These are phyloP conservation scores for Taphrorychus bicolor DNA, from an alignment of 2,888 invertebrate genomes.

Conservation along the genomic window DNA sequence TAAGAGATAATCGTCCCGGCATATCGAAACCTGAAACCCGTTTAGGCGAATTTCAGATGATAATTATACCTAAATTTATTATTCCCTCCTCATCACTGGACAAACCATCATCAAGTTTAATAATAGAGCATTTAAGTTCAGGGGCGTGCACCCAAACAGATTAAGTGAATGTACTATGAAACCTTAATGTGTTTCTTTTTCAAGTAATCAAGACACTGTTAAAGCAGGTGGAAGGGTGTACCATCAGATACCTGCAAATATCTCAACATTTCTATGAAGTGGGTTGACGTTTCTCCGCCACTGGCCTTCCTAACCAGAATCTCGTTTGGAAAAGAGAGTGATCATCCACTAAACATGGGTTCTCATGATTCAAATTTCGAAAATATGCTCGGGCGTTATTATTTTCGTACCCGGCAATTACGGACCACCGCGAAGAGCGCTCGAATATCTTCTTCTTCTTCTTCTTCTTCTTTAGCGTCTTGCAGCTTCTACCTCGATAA, in stretches of 20 bases:
- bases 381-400: slow-evolving; percentile 47
- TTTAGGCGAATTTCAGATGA: slow-evolving; percentile 25
- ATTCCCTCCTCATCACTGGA: slow-evolving; percentile 27
- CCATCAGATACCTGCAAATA: too few species aligned
- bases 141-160: slow-evolving; percentile 21
- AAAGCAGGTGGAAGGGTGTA: not conserved
- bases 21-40: slow-evolving; percentile 28
- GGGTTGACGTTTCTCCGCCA: slow-evolving; percentile 13
- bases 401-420: slow-evolving; percentile 57
- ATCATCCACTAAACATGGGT: slow-evolving; percentile 57
- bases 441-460: slow-evolving; percentile 36
- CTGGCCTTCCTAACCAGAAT: slow-evolving; percentile 24
- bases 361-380: slow-evolving; percentile 59
- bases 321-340: slow-evolving; percentile 41
- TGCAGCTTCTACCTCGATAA: slow-evolving; percentile 14
- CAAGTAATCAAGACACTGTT: not conserved
- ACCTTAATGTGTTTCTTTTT: too few species aligned
- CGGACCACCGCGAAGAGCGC: slow-evolving; percentile 54
- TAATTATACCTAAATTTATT: slow-evolving; percentile 33
- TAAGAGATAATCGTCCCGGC: slow-evolving; percentile 16
- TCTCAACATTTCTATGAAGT: too few species aligned
- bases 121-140: slow-evolving; percentile 23
- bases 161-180: too few species aligned
- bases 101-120: slow-evolving; percentile 20
- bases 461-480: slow-evolving; percentile 8